These are phyloP conservation scores for Chaetoderma sp. DNA, from an alignment of 2,888 invertebrate species.

Conservation along the genomic window DNA sequence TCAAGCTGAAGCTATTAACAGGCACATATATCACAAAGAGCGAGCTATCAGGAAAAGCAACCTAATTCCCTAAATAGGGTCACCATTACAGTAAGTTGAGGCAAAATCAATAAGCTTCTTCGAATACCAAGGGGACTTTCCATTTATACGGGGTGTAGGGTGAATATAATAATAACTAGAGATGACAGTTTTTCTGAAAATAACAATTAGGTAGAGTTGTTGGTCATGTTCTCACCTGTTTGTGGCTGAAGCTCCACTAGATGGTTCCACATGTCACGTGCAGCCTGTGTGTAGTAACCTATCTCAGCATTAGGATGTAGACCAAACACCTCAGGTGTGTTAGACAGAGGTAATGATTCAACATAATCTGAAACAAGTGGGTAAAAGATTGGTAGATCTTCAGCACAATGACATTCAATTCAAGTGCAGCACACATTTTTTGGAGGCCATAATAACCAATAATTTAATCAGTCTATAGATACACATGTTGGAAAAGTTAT, in stretches of 20 bases:
- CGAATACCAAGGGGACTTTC: too few relatives aligned
- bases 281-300: constrained; percentile 90
- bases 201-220: not conserved
- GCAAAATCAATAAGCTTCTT: too few relatives aligned
- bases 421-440: not conserved
- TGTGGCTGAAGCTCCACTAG: constrained; percentile 91
- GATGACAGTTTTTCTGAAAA: not conserved
- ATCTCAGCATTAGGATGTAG: constrained; percentile 96
- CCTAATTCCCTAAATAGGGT: too few relatives aligned
- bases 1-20: too few relatives aligned
- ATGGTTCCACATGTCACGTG: constrained; percentile 86
- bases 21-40: too few relatives aligned
- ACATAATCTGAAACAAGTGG: constrained; percentile 76
- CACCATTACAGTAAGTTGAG: too few relatives aligned
- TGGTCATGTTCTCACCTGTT: constrained; percentile 75
- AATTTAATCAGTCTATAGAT: not conserved
- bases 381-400: not conserved
- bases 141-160: too few relatives aligned
- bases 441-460: not conserved
- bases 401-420: not conserved
- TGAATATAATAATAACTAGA: not conserved
- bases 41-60: too few relatives aligned
- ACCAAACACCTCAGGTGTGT: constrained; percentile 92
- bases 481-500: not conserved
- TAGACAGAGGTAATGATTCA: constrained; percentile 84